Conservation (phyloP, 2,113 vertebrate genomes). For the Macquaria australasica region DNA sequence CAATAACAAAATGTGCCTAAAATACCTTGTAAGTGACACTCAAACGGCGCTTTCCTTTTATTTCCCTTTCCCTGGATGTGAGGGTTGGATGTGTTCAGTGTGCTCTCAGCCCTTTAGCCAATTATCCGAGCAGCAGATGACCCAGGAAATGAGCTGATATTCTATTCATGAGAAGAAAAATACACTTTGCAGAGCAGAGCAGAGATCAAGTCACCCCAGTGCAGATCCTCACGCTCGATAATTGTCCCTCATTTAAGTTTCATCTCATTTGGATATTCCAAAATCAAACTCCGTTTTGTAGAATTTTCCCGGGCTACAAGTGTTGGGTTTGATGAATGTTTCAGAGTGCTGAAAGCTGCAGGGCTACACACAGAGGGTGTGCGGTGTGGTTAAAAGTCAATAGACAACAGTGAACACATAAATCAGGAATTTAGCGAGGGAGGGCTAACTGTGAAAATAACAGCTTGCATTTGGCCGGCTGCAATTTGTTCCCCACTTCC, state of each 20-base stretch:
- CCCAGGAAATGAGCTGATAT: constrained; percentile 76
- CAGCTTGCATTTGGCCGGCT: not conserved
- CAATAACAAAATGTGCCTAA: not conserved
- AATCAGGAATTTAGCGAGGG: constrained; percentile 24
- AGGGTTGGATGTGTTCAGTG: constrained; percentile 31
- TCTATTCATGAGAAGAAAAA: constrained; percentile 73
- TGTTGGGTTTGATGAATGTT: constrained; percentile 58
- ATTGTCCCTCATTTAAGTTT: constrained; percentile 69
- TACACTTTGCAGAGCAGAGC: constrained; percentile 58
- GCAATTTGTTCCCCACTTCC: constrained; percentile 12
- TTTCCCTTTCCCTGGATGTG: not conserved
- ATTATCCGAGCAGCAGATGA: constrained; percentile 65
- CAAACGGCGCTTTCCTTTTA: not conserved
- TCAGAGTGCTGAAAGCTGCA: not conserved
- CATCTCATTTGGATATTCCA: constrained; percentile 48
- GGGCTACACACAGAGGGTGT: not conserved
- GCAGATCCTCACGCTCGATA: constrained; percentile 41
- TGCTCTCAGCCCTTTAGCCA: constrained; percentile 44
- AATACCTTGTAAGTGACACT: not conserved
- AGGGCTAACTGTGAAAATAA: constrained; percentile 3
- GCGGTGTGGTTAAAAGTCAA: constrained; percentile 25
- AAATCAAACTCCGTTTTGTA: constrained; percentile 27
- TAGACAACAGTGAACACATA: constrained; percentile 11
- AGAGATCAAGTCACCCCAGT: constrained; percentile 50
- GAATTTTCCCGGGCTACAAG: not conserved